Percentiles rank a stretch among this genome's conserved stretches.
phyloP scores from a whole-genome alignment of 2,113 vertebrate genomes.

The Eonycteris spelaea region DNA sequence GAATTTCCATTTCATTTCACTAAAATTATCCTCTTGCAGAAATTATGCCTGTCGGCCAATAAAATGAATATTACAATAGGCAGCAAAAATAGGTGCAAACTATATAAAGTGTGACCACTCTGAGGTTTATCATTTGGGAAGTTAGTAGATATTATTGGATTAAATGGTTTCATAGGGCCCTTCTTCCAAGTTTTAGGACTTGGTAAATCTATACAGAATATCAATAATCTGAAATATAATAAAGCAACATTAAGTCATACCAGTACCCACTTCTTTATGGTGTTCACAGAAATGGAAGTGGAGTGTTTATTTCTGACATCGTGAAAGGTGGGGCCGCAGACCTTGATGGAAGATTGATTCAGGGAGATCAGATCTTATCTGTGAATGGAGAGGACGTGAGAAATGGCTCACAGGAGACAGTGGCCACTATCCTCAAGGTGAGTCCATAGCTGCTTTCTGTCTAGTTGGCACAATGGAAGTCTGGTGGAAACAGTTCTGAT shows the following conservation, averaged over 20 bases:
- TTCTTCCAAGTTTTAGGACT: neutral
- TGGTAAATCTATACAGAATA: neutral
- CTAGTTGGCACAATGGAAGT: no score
- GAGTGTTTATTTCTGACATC: constrained; percentile 97
- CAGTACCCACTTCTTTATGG: constrained; percentile 76
- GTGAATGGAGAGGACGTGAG: constrained; percentile 94
- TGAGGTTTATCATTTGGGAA: neutral
- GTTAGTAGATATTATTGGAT: neutral
- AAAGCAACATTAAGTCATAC: constrained; percentile 69
- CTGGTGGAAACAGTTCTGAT: neutral
- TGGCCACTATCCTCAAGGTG: constrained; percentile 95
- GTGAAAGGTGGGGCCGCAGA: constrained; percentile 96
- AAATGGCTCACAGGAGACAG: constrained; percentile 92
- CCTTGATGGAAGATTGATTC: constrained; percentile 95
- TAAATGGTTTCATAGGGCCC: neutral
- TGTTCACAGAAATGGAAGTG: constrained; percentile 86
- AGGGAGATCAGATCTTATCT: constrained; percentile 96
- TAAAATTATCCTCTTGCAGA: constrained; percentile 31
- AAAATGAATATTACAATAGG: neutral
- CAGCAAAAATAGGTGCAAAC: neutral
- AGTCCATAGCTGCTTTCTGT: constrained; percentile 19
- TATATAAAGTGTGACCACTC: neutral
- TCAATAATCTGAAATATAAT: neutral
- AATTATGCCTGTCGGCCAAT: neutral
- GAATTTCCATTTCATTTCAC: constrained; percentile 11